These are phyloP conservation scores for Himalopsyche japonica DNA, from an alignment of 2,888 invertebrate genomes.

Conservation along the genomic window DNA sequence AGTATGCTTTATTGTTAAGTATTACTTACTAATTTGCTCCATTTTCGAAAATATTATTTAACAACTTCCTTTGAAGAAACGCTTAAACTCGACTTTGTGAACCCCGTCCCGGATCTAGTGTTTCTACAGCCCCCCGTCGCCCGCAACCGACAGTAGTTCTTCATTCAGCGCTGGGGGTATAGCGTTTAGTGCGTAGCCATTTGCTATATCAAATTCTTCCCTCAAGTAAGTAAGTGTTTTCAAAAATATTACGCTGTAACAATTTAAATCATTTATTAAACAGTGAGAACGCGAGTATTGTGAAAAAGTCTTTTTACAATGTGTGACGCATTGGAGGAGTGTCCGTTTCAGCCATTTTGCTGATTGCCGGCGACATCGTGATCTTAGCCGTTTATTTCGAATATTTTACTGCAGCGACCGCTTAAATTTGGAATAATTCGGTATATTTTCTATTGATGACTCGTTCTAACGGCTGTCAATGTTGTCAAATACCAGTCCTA, in stretches of 20 bases:
- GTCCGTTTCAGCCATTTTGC: slow-evolving; percentile 63
- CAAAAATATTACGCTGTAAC: neutral
- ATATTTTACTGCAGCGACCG: neutral
- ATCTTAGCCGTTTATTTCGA: slow-evolving; percentile 34
- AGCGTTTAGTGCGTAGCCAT: slow-evolving; percentile 60
- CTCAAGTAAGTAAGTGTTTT: slow-evolving; percentile 61
- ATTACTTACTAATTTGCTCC: neutral
- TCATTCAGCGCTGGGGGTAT: slow-evolving; percentile 61
- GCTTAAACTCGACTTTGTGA: slow-evolving; percentile 53
- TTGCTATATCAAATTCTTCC: slow-evolving; percentile 61
- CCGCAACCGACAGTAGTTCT: slow-evolving; percentile 50
- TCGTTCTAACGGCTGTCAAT: neutral
- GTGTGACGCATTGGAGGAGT: slow-evolving; percentile 67
- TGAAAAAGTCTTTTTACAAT: slow-evolving; percentile 47
- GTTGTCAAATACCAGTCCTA: neutral
- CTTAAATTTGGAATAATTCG: neutral
- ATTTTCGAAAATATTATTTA: neutral
- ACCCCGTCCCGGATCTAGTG: slow-evolving; percentile 61
- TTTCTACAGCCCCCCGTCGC: slow-evolving; percentile 59
- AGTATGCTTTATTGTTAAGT: neutral
- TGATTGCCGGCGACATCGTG: slow-evolving; percentile 60
- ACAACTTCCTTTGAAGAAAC: slow-evolving; percentile 13
- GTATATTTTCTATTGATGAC: neutral
- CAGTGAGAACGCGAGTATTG: neutral
- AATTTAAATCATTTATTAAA: neutral